phyloP scores from a whole-genome alignment of 2,888 invertebrate species.

The Coecobrya sp. region DNA sequence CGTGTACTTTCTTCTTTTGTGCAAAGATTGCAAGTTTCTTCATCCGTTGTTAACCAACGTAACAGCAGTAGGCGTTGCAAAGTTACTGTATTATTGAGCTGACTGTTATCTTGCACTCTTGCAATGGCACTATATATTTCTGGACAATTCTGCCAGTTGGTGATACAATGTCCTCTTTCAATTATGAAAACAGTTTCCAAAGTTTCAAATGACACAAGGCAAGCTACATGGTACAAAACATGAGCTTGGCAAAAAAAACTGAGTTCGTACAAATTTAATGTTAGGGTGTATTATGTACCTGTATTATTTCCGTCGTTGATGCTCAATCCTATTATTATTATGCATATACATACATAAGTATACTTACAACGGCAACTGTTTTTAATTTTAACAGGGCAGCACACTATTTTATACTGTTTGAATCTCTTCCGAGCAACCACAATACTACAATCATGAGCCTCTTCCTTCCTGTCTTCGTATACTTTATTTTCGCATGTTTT shows the following conservation, averaged over 20 bases:
- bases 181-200: background rate
- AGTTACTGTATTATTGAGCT: no score
- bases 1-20: no score
- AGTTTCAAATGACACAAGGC: background rate
- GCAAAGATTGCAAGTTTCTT: no score
- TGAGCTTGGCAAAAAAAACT: background rate
- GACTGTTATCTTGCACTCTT: no score
- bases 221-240: no score
- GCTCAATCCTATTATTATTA: background rate
- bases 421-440: background rate
- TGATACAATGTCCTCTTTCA: background rate
- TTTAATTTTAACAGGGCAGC: background rate
- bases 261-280: background rate
- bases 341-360: background rate
- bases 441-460: background rate
- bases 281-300: background rate
- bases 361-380: no score
- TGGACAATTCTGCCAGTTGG: background rate
- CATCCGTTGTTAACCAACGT: no score
- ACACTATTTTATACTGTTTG: background rate
- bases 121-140: no score
- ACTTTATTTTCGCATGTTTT: constrained; percentile 18
- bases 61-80: no score
- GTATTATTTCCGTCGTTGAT: background rate
- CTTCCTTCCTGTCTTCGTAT: background rate